A percentile compares a stretch with the other conserved stretches of the same genome.
Conservation (phyloP, 2,113 vertebrate species). For the Boleophthalmus pectinirostris region DNA sequence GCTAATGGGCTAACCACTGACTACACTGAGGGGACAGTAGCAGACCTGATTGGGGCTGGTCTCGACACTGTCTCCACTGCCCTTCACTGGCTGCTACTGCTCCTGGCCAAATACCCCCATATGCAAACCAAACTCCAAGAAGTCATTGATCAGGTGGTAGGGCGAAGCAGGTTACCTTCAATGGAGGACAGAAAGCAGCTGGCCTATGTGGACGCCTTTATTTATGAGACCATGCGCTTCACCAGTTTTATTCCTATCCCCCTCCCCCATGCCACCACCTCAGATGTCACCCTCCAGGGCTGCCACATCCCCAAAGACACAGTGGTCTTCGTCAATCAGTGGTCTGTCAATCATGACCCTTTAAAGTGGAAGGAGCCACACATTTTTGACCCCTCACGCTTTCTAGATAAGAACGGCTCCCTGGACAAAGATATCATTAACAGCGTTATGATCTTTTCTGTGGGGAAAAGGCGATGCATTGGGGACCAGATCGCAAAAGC, state of each 20-base stretch:
- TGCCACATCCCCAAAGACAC: slow-evolving; percentile 82
- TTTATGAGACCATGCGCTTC: slow-evolving; percentile 83
- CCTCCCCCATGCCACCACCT: slow-evolving; percentile 86
- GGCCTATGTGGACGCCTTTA: slow-evolving; percentile 80
- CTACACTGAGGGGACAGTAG: slow-evolving; percentile 71
- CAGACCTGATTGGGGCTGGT: slow-evolving; percentile 81
- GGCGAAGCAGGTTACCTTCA: slow-evolving; percentile 74
- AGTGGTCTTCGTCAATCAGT: slow-evolving; percentile 87
- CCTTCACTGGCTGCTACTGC: slow-evolving; percentile 81
- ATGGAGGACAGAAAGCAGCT: slow-evolving; percentile 72
- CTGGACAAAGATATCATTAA: slow-evolving; percentile 75
- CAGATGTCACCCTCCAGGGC: slow-evolving; percentile 78
- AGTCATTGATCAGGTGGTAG: slow-evolving; percentile 80
- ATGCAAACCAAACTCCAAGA: slow-evolving; percentile 78
- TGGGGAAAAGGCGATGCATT: slow-evolving; percentile 82
- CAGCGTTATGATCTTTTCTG: slow-evolving; percentile 84
- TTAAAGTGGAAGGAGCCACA: slow-evolving; percentile 81
- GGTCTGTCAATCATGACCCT: slow-evolving; percentile 84
- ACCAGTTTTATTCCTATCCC: slow-evolving; percentile 86
- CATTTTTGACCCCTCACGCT: slow-evolving; percentile 79
- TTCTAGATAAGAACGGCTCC: slow-evolving; percentile 71
- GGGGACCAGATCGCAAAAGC: slow-evolving; percentile 82
- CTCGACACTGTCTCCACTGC: slow-evolving; percentile 77
- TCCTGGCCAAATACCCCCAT: slow-evolving; percentile 78
- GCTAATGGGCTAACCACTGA: slow-evolving; percentile 58